Conservation (phyloP, 2,797 vertebrate genomes). For the Loris lydekkerianus region DNA sequence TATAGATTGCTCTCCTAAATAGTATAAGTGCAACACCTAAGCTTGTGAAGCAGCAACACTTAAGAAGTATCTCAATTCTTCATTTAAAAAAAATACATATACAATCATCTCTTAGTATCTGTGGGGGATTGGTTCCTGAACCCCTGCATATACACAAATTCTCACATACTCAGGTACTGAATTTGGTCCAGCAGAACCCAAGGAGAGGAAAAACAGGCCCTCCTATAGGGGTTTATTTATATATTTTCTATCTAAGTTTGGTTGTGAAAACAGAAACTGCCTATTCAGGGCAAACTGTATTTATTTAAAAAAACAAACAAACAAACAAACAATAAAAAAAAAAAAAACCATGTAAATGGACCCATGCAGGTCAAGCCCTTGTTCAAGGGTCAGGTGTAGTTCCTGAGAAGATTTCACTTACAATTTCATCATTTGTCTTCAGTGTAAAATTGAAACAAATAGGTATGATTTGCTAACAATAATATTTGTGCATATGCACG, state of each 20-base stretch:
- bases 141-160: not conserved
- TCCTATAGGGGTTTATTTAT: not conserved
- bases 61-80: not conserved
- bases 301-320: not conserved
- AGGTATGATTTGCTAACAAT: constrained; percentile 6
- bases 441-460: not conserved
- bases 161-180: not conserved
- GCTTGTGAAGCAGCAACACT: not conserved
- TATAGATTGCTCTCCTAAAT: not conserved
- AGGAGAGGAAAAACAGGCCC: not conserved
- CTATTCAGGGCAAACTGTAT: not conserved
- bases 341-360: not conserved
- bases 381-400: not conserved
- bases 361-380: not conserved
- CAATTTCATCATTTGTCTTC: not conserved
- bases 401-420: not conserved
- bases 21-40: not conserved
- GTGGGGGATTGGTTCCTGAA: not conserved
- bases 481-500: not conserved
- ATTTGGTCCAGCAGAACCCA: not conserved
- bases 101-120: not conserved
- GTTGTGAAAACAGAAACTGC: not conserved
- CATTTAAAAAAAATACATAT: not conserved
- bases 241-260: not conserved
- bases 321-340: no score